Evolutionary conservation across 2,797 vertebrate species (phyloP).

Genomic region (Syncerus caffer): DNA sequence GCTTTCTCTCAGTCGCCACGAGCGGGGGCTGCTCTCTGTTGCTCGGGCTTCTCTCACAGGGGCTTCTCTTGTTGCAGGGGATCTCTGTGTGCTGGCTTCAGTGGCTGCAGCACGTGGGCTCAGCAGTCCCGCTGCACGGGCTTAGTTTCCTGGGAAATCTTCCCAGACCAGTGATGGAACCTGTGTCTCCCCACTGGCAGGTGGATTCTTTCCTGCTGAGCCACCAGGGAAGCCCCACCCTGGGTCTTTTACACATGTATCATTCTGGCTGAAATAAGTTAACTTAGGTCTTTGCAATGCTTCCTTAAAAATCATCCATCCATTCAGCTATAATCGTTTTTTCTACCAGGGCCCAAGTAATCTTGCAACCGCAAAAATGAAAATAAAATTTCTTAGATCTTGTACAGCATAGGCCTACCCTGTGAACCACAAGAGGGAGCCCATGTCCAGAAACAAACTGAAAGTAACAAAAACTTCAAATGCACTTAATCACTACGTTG

Average conservation of each 20-base stretch:
- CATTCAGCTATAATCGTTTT: not conserved
- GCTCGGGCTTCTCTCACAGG: not conserved
- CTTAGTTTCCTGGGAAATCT: not conserved
- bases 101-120: not conserved
- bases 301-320: not conserved
- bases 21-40: not conserved
- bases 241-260: not conserved
- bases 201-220: not conserved
- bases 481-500: not conserved
- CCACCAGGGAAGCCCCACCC: not conserved
- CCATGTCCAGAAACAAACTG: not conserved
- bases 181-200: not conserved
- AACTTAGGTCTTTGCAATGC: not conserved
- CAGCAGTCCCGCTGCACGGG: not conserved
- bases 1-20: not conserved
- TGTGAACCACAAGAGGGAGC: constrained; percentile 55
- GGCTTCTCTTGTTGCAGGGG: not conserved
- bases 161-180: not conserved
- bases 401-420: not conserved
- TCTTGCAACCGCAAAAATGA: not conserved
- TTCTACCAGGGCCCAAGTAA: not conserved
- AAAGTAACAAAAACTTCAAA: not conserved
- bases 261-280: not conserved
- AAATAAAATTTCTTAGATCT: not conserved
- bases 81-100: not conserved